Conservation (phyloP, 2,113 vertebrate genomes). For the Oceanites oceanicus region DNA sequence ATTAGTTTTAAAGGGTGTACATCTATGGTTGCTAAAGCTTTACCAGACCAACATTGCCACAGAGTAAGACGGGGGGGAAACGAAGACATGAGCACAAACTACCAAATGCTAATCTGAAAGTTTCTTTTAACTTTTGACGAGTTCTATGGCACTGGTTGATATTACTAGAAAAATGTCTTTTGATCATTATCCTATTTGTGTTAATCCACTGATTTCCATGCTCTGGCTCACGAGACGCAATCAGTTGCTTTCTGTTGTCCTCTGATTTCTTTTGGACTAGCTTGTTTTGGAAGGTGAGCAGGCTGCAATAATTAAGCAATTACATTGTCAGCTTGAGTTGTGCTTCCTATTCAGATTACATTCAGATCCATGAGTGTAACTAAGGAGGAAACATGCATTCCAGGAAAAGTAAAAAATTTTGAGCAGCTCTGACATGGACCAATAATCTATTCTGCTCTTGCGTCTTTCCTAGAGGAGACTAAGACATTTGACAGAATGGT, state of each 20-base stretch:
- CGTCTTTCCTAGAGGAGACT: neutral
- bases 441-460: neutral
- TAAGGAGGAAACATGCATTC: neutral
- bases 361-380: neutral
- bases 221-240: neutral
- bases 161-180: neutral
- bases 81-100: neutral
- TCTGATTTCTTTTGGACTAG: neutral
- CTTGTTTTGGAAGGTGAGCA: constrained; percentile 11
- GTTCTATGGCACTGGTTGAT: neutral
- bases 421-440: neutral
- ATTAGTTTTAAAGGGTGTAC: neutral
- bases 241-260: neutral
- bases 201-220: neutral
- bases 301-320: neutral
- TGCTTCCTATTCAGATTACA: neutral
- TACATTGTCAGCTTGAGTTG: neutral
- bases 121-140: neutral
- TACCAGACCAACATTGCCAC: neutral
- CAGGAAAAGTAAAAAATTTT: neutral
- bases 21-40: neutral
- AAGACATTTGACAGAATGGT: neutral
- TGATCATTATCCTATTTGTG: neutral
- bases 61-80: neutral
- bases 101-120: neutral